phyloP scores from a whole-genome alignment of 1,140 invertebrate genomes.

The Bradysia coprophila region DNA sequence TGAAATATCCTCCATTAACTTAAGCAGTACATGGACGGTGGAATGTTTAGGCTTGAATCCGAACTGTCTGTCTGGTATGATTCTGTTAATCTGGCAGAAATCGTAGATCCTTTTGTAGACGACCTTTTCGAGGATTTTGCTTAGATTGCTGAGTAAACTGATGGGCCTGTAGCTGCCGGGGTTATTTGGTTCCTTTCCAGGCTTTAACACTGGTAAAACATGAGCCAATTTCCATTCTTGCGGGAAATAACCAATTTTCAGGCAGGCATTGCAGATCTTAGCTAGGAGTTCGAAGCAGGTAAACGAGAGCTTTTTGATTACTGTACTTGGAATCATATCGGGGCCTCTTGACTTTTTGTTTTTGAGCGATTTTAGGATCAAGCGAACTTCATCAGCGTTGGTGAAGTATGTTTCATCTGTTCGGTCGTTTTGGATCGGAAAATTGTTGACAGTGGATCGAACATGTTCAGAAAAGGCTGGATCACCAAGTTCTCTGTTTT shows the following conservation, averaged over 20 bases:
- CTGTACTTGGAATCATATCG: too few relatives aligned
- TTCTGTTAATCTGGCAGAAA: not conserved
- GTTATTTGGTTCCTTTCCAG: not conserved
- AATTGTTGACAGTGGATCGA: too few relatives aligned
- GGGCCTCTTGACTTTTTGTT: too few relatives aligned
- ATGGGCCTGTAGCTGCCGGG: not conserved
- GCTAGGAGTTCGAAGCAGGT: too few relatives aligned
- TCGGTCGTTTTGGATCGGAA: too few relatives aligned
- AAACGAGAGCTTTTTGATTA: too few relatives aligned
- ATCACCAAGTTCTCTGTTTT: too few relatives aligned
- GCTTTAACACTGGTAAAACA: not conserved
- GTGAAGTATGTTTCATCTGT: too few relatives aligned
- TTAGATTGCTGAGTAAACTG: not conserved
- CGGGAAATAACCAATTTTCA: not conserved
- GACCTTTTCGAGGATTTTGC: not conserved
- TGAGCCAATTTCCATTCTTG: not conserved
- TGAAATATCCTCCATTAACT: not conserved
- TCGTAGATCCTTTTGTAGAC: not conserved
- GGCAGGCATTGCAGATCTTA: too few relatives aligned
- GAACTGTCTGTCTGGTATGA: not conserved
- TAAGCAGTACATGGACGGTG: not conserved
- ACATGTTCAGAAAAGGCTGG: too few relatives aligned
- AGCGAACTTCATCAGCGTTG: too few relatives aligned
- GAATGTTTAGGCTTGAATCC: not conserved
- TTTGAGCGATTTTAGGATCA: too few relatives aligned